Evolutionary conservation across 2,888 invertebrate genomes (phyloP), one percentile per base, ranked within the genome.

Genomic region (Incurvaria masculella): DNA sequence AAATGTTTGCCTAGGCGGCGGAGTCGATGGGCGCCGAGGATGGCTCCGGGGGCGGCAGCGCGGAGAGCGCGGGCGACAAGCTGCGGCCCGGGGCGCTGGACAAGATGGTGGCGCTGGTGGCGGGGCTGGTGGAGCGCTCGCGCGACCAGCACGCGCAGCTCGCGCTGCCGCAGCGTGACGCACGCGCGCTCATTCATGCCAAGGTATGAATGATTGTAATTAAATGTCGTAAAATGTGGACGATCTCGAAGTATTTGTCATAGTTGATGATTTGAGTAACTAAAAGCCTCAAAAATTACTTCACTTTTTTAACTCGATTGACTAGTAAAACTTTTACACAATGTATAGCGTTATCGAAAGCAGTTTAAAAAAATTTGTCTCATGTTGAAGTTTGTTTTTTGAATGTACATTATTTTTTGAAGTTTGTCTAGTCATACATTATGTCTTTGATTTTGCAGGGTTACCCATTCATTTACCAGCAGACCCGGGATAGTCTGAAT

Each of bases 91-190:
- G 91, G 1, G 94, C 95, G 1, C 72, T 97, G 14, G 96, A 96
- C 69, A 96, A 96, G 75, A 96, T 97, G 96, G 92, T 96, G 55
- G 91, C 94, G 11, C 72, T 96, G 11, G 90, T 95, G 23, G 92
- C 93, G 1, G 86, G 89, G 2, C 79, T 96, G 16, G 93, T 94
- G 33, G 96, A 97, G 68, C 86, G 92, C 54, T 94, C 94, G 38
- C 79, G 95, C 2, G 91, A 90, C 54, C 79, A 88, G 5, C 86
- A 86, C 62, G 88, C 82, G 46, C 82, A 86, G 52, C 75, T 96
- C 20, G 85, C 88, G 44, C 72, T 96, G 21, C 85, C 87, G 11
- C 83, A 88, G 21, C 85, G 86, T 47, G 95, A 95, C 65, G 88
- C 90, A 46, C 85, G 84, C 60, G 89, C 93, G 2, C 83, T 95